Base-by-base conservation (phyloP, 1,140 invertebrate genomes). In the Meteorus sp. region DNA sequence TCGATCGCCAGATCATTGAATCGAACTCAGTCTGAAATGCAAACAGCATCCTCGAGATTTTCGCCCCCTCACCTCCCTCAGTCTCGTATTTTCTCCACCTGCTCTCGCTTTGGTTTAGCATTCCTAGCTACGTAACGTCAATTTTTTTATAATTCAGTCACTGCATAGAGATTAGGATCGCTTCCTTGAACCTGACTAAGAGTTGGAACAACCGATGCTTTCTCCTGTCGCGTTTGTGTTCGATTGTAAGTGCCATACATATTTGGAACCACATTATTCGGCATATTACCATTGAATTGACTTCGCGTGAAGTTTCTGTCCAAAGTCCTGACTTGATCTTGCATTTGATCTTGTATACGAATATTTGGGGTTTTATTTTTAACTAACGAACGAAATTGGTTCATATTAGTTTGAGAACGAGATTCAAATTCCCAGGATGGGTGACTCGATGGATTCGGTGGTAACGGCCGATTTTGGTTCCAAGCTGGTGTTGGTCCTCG, bases 161-260 rank as follows among this genome's bases (percentile, higher is more conserved):
- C 78, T 7, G 78, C 77, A 52, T 79, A 80, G 17, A 80, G 66
- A 71, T 80, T 79, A 0, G 78, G 77, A 68, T 80, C 78, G 55
- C 78, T 79, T 31, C 78, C 77, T 52, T 80, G 78, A 25, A 79
- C 77, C 60, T 80, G 78, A 51, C 76, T 77, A 3, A 80, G 63
- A 31, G 78, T 79, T 1, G 78, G 71, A 13, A 78, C 74, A 2
- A 67, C 69, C 15, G 72, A 53, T 15, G 73, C 54, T 56, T 79
- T 77, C 39, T 79, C 76, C 22, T 78, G 75, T 20, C 78, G 72
- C 4, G 69, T 69, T 20, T 79, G 77, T 11, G 74, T 66, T 0
- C 78, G 62, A 59, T 77, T 79, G 31, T 79, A 80, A 5, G 78
- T 80, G 6, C 78, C 78, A 53, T 80, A 80, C 78, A 80, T 80